Conservation (phyloP, 2,797 vertebrate genomes). For the Brotula barbata region DNA sequence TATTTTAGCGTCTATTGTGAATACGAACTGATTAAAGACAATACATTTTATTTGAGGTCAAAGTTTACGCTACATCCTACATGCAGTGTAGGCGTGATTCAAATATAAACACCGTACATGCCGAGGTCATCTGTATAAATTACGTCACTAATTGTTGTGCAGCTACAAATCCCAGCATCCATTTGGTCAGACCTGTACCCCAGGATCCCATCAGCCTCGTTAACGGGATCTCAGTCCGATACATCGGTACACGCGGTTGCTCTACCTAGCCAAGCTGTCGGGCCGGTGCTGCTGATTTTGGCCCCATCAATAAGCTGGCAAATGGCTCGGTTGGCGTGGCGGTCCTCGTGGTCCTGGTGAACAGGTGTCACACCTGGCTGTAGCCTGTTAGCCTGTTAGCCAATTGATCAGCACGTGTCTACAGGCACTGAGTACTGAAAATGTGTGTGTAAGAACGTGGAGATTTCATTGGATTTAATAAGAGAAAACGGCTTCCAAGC, state of each 20-base stretch:
- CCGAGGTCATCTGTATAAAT: constrained; percentile 5
- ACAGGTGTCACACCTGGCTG: constrained; percentile 65
- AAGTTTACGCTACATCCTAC: not conserved
- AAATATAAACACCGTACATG: not conserved
- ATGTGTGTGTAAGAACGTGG: not conserved
- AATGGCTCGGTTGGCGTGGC: constrained; percentile 37
- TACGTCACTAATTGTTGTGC: not conserved
- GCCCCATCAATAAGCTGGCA: constrained; percentile 45
- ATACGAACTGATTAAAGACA: too few species aligned
- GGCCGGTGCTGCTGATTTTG: constrained; percentile 43
- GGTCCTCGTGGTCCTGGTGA: constrained; percentile 24
- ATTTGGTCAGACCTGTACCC: constrained; percentile 6
- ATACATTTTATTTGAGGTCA: not conserved
- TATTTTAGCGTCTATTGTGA: too few species aligned
- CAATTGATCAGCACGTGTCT: constrained; percentile 42
- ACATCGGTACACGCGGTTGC: constrained; percentile 10
- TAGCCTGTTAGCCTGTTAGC: constrained; percentile 12
- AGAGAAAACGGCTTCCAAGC: too few species aligned
- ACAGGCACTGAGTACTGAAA: constrained; percentile 14
- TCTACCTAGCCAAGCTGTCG: constrained; percentile 20
- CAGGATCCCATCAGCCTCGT: constrained; percentile 33
- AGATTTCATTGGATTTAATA: too few species aligned
- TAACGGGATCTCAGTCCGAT: constrained; percentile 38
- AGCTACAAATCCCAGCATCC: not conserved
- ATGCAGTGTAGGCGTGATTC: not conserved